Base-by-base conservation (phyloP, 2,888 invertebrate genomes). In the Creontiades dilutus region DNA sequence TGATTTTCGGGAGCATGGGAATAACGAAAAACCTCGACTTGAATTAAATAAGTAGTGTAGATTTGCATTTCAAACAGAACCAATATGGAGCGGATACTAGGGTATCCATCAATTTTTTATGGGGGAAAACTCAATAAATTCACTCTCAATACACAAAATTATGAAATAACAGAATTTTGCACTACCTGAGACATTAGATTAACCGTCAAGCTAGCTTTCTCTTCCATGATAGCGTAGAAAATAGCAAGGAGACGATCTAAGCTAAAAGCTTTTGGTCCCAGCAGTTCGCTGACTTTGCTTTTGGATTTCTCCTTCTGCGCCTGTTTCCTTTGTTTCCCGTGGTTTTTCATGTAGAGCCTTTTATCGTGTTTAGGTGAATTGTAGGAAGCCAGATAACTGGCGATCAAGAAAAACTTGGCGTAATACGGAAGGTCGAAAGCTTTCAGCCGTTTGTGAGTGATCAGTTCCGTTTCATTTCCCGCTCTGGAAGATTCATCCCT, bases 361-460 rank as follows among this genome's bases (percentile, higher is more conserved):
- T 96, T 97, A 93, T 99, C 99, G 92, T 97, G 96, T 92, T 97
- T 97, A 0, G 96, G 95, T 0, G 98, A 97, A 93, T 98, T 98
- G 93, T 98, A 97, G 52, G 98, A 98, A 0, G 98, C 98, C 90
- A 99, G 94, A 93, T 97, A 99, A 0, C 98, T 97, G 11, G 98
- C 97, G 46, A 99, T 97, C 3, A 99, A 94, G 55, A 99, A 94
- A 93, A 95, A 98, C 93, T 98, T 98, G 0, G 97, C 97, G 93
- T 97, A 98, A 93, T 95, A 98, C 0, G 98, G 98, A 4, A 99
- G 93, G 92, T 97, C 97, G 52, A 97, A 94, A 86, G 95, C 96
- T 94, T 14, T 95, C 94, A 28, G 94, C 93, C 48, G 85, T 90
- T 89, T 90, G 55, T 86, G 48, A n/a, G 89, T 89, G 61, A 89